These are phyloP conservation scores for Sapajus apella DNA, from an alignment of 2,113 vertebrate genomes.

Conservation along the genomic window DNA sequence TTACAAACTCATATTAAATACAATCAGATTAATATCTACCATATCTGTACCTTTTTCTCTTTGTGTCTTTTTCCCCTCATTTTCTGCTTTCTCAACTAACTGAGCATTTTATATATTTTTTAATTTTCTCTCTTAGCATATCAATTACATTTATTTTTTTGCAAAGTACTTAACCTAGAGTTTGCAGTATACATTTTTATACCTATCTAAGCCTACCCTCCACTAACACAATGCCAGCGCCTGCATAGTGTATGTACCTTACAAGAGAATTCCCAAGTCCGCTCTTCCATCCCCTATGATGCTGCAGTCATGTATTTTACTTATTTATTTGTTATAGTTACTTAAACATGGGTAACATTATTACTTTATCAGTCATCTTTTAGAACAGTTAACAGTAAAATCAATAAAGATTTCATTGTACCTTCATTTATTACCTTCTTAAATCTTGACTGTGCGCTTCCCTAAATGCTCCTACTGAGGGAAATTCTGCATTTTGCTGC, in stretches of 20 bases:
- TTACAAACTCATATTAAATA: background rate
- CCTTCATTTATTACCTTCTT: background rate
- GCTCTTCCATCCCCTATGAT: background rate
- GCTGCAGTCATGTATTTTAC: background rate
- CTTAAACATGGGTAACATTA: background rate
- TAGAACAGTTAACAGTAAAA: background rate
- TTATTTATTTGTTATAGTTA: background rate
- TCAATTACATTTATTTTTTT: background rate
- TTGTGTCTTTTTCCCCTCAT: background rate
- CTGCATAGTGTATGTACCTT: no score
- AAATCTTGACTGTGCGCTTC: background rate
- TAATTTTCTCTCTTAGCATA: background rate
- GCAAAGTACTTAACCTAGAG: background rate
- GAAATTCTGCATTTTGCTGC: rapidly evolving
- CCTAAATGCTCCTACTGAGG: background rate
- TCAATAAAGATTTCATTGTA: background rate
- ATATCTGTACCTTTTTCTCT: background rate
- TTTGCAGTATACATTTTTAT: background rate
- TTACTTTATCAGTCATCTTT: background rate
- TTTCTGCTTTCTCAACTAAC: background rate
- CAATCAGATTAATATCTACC: background rate
- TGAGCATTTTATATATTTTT: background rate
- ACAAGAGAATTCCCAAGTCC: background rate
- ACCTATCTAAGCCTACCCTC: background rate
- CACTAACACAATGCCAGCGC: background rate